Base-by-base conservation (phyloP, 92 coral and sea anemone genomes). In the Porites lobata region DNA sequence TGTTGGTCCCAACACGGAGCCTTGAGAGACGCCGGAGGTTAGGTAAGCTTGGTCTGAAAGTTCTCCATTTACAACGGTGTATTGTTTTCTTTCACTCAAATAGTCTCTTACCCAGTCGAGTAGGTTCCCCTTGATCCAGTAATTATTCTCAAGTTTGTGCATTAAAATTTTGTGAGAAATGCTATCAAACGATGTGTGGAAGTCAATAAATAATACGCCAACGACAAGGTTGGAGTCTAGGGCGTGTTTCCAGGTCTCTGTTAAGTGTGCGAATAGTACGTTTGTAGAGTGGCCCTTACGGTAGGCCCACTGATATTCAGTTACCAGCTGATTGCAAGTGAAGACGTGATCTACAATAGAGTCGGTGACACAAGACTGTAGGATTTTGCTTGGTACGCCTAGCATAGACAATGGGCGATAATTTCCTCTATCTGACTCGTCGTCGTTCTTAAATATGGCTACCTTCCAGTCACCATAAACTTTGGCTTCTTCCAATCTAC, bases 121-220 rank as follows among this genome's bases (percentile, higher is more conserved):
- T 69, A 91, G 69, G 29, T 90, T 86, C 51, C 88, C 90, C 74
- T 75, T 78, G 47, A 90, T 79, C 57, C 90, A 84, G 52, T 77
- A 24, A 8, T 81, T 3, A 15, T 81, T 85, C 61, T 91, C 75
- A 38, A 91, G 86, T 70, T 91, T 91, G 12, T 72, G 26, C 52
- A 81, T 56, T 57, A 91, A 86, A 76, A 80, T 56, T 70, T 50
- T 69, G 70, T 90, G 93, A 9, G 85, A 80, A 58, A 90, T 59
- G 68, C 79, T 80, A 80, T 86, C 84, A 76, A 86, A 90, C 63
- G 93, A 83, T 77, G 78, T 90, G 68, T 85, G 78, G 69, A 85
- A 86, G 50, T 86, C 87, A 53, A 86, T 75, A 38, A 90, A 90
- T 18, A 69, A 22, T 64, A 75, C 82, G 38, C 87, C 90, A 8